Percentiles rank a stretch among this genome's conserved stretches.
These are phyloP conservation scores for Dasyurus viverrinus DNA, from an alignment of 2,113 vertebrate species.

Conservation along the genomic window DNA sequence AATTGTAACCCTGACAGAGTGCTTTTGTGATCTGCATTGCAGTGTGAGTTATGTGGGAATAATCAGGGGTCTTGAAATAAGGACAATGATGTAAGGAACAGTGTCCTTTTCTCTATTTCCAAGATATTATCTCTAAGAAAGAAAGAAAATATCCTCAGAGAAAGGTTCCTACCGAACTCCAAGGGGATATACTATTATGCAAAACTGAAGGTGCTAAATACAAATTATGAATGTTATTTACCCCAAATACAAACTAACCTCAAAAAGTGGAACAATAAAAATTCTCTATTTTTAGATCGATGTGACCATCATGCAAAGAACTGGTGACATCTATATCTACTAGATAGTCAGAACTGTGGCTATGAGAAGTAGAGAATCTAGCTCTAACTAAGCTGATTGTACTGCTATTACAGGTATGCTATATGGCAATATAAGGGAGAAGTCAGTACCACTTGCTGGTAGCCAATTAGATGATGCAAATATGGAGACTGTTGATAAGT, in stretches of 20 bases:
- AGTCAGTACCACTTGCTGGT: not conserved
- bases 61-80: not conserved
- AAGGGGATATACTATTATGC: not conserved
- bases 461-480: not conserved
- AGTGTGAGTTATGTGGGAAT: not conserved
- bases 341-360: not conserved
- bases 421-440: not conserved
- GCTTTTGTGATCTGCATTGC: not conserved
- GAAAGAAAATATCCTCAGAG: not conserved
- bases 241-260: slow-evolving; percentile 18
- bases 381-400: not conserved
- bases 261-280: slow-evolving; percentile 30
- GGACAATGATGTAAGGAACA: too few relatives aligned
- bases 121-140: not conserved
- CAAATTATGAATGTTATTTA: not conserved
- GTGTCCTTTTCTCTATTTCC: not conserved
- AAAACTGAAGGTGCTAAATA: not conserved
- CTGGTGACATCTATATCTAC: not conserved
- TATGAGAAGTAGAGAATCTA: not conserved
- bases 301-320: not conserved
- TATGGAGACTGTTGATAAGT: not conserved
- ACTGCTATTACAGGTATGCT: not conserved
- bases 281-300: too few relatives aligned
- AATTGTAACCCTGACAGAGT: not conserved
- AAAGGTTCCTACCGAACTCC: not conserved